Conservation (phyloP, 2,113 vertebrate species). For the Lathamus discolor region DNA sequence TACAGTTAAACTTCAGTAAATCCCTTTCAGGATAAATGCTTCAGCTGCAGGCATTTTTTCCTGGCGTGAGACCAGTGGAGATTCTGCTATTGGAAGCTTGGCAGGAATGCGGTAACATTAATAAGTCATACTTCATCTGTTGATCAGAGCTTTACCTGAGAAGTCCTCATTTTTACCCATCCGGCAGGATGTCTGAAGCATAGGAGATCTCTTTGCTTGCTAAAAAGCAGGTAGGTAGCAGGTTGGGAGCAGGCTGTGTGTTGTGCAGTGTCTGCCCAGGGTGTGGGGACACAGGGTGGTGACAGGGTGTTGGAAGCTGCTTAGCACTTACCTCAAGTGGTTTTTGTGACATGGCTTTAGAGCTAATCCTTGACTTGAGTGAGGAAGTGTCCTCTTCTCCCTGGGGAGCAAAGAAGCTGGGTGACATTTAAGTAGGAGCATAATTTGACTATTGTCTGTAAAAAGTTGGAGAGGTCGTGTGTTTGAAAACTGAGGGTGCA, state of each 20-base stretch:
- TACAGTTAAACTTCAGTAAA: conserved; percentile 6
- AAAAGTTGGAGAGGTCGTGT: neutral
- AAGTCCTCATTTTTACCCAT: neutral
- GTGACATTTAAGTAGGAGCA: neutral
- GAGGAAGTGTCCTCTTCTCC: neutral
- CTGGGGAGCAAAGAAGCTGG: neutral
- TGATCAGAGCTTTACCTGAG: neutral
- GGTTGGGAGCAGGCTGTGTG: neutral
- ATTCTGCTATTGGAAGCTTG: conserved; percentile 35
- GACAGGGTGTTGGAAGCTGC: neutral
- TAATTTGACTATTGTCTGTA: neutral
- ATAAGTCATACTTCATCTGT: conserved; percentile 40
- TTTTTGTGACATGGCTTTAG: neutral
- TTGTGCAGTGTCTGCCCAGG: neutral
- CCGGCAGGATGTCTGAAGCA: neutral
- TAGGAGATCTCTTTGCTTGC: neutral
- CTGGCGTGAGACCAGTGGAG: conserved; percentile 3
- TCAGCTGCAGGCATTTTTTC: conserved; percentile 24
- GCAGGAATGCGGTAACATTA: neutral
- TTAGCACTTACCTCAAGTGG: neutral
- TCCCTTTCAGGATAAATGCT: conserved; percentile 18
- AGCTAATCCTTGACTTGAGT: neutral
- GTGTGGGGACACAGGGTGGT: neutral
- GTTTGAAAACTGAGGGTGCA: neutral
- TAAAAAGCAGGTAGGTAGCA: neutral